Evolutionary conservation across 2,797 vertebrate genomes (phyloP), one percentile per base, ranked within the genome.

Genomic region (Uromys caudimaculatus): DNA sequence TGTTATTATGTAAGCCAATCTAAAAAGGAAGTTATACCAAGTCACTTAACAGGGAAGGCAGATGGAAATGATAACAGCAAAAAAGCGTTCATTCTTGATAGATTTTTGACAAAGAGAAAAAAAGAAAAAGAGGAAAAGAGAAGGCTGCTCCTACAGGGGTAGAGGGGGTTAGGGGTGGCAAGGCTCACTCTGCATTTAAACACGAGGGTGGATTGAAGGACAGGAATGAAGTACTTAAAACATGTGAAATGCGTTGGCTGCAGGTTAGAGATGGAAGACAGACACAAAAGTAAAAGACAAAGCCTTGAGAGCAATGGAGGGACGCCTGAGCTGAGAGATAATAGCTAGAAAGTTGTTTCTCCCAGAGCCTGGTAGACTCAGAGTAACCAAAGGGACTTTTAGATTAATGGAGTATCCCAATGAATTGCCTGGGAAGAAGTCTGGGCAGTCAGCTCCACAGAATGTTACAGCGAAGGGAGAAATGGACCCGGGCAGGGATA

Each of bases 31-130:
- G 64, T 96, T 97, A 71, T 82, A 0, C 0, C 32, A 32, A 93
- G 92, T 90, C 32, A 71, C 32, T 94, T 50, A 24, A 27, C 19
- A 93, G 17, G 79, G 93, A 95, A 93, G 6, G 38, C 52, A 94
- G 90, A 96, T 87, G 82, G 38, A 90, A 71, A 89, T 50, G 84
- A 54, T 24, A 71, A 89, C 19, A 81, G 64, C 54, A 67, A 78
- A 93, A 93, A 91, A 76, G 41, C 9, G 21, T 7, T 12, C 32
- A 3, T 58, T 93, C 71, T 93, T 32, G n/a, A 60, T 32, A 73
- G 77, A 82, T 62, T 23, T 23, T 17, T 41, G 56, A 89, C 56
- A 58, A 86, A 93, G 75, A 86, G 10, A 90, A 82, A 67, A 75
- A 71, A 75, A 73, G 17, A 19, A 91, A 41, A n/a, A 10, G 56